A percentile compares a stretch with the other conserved stretches of the same genome.
Conservation (phyloP, 2,113 vertebrate species). For the Gracilinanus agilis region DNA sequence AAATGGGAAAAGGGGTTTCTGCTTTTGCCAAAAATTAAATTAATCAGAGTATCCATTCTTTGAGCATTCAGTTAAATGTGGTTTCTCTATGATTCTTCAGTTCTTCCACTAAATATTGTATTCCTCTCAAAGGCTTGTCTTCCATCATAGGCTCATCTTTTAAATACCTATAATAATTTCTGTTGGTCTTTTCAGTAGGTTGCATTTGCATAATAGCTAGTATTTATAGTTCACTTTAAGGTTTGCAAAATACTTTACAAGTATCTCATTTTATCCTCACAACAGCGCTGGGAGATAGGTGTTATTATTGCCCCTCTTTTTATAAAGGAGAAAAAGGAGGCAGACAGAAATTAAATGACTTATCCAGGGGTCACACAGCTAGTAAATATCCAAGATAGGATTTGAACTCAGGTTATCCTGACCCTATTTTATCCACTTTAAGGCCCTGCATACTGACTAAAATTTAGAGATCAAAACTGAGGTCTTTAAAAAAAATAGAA, state of each 20-base stretch:
- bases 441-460: not conserved
- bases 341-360: not conserved
- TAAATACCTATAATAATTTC: not conserved
- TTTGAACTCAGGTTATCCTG: not conserved
- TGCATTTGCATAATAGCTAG: not conserved
- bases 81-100: not conserved
- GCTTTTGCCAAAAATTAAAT: conserved; percentile 61
- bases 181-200: not conserved
- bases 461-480: not conserved
- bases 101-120: conserved; percentile 41
- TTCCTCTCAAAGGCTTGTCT: conserved; percentile 3
- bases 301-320: not conserved
- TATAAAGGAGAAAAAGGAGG: not conserved
- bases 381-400: not conserved
- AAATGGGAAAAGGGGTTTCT: conserved; percentile 41
- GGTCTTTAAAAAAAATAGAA: not conserved
- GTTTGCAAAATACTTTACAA: not conserved
- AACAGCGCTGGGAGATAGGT: not conserved
- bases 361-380: not conserved
- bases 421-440: not conserved
- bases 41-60: conserved; percentile 32
- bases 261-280: not conserved
- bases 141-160: conserved; percentile 21
- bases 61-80: conserved; percentile 33
- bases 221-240: not conserved